These are phyloP conservation scores for Gymnogyps californianus DNA, from an alignment of 2,113 vertebrate species.

Conservation along the genomic window DNA sequence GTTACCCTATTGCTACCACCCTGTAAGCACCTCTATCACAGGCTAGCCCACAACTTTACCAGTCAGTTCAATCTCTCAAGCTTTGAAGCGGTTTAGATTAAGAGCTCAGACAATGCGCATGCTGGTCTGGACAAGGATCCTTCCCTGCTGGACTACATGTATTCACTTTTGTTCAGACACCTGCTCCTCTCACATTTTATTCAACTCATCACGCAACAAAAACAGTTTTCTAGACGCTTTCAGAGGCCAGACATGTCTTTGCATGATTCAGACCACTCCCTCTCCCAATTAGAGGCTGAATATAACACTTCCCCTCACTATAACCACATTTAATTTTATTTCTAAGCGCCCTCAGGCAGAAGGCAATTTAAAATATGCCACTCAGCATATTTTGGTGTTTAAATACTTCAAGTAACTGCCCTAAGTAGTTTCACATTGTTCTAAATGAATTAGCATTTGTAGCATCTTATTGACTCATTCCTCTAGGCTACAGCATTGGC, in stretches of 20 bases:
- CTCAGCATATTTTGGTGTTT: conserved; percentile 25
- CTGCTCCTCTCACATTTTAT: background rate
- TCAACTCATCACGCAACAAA: background rate
- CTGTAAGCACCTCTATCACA: background rate
- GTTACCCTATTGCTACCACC: background rate
- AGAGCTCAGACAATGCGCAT: background rate
- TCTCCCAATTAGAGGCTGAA: conserved; percentile 25
- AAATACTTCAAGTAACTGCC: conserved; percentile 27
- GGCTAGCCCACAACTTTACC: background rate
- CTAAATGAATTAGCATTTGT: conserved; percentile 34
- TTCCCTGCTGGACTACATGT: background rate
- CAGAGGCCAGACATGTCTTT: background rate
- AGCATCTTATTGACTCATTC: conserved; percentile 22
- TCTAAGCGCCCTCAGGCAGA: conserved; percentile 24
- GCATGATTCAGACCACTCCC: conserved; percentile 29
- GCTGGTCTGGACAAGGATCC: background rate
- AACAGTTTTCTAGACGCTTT: background rate
- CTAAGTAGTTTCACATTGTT: conserved; percentile 45
- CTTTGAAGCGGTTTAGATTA: background rate
- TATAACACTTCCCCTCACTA: background rate
- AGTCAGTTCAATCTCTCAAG: background rate
- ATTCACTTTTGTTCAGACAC: background rate
- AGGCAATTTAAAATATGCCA: conserved; percentile 1
- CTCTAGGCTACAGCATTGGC: conserved; percentile 50
- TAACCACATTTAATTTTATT: conserved; percentile 36